A percentile compares a stretch with the other conserved stretches of the same genome.
Evolutionary conservation across 2,888 invertebrate genomes (phyloP).

Genomic region (Oscheius sp.): DNA sequence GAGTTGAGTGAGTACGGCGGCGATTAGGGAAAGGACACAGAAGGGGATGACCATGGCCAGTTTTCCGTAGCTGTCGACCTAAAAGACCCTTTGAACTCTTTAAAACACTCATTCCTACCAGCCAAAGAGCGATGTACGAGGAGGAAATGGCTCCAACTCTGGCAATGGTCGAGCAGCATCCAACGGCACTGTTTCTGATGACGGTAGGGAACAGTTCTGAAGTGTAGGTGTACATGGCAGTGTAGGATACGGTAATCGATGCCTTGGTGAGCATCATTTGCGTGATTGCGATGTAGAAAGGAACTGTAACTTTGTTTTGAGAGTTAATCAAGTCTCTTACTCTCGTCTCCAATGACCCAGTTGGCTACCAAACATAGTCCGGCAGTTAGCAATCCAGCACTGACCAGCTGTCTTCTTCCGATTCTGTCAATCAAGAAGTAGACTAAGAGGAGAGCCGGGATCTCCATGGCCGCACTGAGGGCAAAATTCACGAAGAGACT

Average conservation of each 20-base stretch:
- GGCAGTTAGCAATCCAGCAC: constrained; percentile 51
- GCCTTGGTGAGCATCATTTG: constrained; percentile 84
- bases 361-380: constrained; percentile 53
- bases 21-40: constrained; percentile 59
- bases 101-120: constrained; percentile 49
- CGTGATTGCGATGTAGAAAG: constrained; percentile 40
- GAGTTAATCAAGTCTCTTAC: constrained; percentile 8
- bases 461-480: constrained; percentile 77
- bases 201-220: constrained; percentile 91
- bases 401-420: constrained; percentile 59
- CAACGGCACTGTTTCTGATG: constrained; percentile 86
- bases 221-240: constrained; percentile 87
- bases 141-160: constrained; percentile 87
- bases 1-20: constrained; percentile 60
- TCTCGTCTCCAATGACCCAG: constrained; percentile 45
- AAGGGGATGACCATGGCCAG: constrained; percentile 69
- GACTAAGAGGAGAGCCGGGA: constrained; percentile 73
- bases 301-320: constrained; percentile 32
- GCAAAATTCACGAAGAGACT: constrained; percentile 85
- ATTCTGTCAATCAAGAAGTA: constrained; percentile 60
- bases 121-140: constrained; percentile 81
- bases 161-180: constrained; percentile 86
- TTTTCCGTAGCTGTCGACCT: constrained; percentile 65
- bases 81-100: not conserved
- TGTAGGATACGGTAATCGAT: constrained; percentile 86